Evolutionary conservation across 2,888 invertebrate genomes (phyloP).

Genomic region (Busseola fusca): DNA sequence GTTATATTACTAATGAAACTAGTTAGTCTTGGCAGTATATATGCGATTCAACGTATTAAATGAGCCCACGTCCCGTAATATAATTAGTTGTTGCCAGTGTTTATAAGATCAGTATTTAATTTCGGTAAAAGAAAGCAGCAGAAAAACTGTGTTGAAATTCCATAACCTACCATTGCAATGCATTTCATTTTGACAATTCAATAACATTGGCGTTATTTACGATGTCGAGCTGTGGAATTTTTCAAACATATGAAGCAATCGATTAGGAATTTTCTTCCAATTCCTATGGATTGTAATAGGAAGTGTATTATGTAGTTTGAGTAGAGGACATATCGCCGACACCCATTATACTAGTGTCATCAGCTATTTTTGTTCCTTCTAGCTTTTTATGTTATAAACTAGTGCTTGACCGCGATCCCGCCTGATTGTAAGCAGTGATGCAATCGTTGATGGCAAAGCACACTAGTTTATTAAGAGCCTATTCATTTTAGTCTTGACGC

Average conservation of each 20-base stretch:
- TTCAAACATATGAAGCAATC: not conserved
- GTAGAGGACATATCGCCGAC: not conserved
- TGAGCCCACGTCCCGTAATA: not conserved
- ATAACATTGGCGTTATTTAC: not conserved
- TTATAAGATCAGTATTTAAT: not conserved
- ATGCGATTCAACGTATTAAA: not conserved
- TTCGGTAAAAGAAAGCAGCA: not conserved
- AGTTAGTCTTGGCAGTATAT: constrained; percentile 25
- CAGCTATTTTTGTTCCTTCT: too few species aligned
- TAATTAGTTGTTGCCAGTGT: constrained; percentile 11
- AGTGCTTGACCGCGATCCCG: too few species aligned
- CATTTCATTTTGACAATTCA: not conserved
- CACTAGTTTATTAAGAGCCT: too few species aligned
- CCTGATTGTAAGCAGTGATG: too few species aligned
- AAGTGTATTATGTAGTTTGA: not conserved
- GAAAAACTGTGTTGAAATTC: not conserved
- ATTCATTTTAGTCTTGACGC: too few species aligned
- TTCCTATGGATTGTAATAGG: not conserved
- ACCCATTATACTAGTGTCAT: not conserved
- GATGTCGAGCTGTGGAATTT: not conserved
- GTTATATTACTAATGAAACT: constrained; percentile 25
- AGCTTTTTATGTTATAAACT: too few species aligned
- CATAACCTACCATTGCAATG: not conserved
- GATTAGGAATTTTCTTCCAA: not conserved
- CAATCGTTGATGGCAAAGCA: too few species aligned